Percentiles rank a stretch among this genome's conserved stretches.
phyloP scores from a whole-genome alignment of 2,797 vertebrate genomes.

The Syngnathus rostellatus region DNA sequence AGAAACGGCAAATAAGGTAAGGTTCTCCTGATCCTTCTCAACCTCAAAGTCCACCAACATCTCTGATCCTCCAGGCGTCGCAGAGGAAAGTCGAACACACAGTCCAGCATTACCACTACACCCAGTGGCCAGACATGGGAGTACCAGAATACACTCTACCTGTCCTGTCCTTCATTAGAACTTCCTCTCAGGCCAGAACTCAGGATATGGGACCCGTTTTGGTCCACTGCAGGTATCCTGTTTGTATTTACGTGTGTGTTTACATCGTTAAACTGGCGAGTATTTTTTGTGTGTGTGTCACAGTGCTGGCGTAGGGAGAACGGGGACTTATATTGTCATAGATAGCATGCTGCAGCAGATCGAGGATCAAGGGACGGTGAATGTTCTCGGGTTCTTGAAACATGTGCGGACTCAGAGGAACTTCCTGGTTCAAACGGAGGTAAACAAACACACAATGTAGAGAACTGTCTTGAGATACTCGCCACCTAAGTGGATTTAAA shows the following conservation, averaged over 20 bases:
- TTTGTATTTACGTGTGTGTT: neutral
- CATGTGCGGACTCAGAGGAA: conserved; percentile 95
- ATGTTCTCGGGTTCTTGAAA: conserved; percentile 90
- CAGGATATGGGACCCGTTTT: conserved; percentile 82
- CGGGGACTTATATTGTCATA: conserved; percentile 92
- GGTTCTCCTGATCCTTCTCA: neutral
- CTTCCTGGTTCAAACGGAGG: conserved; percentile 97
- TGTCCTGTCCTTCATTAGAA: conserved; percentile 85
- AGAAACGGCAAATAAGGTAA: conserved; percentile 81
- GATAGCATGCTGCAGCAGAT: conserved; percentile 97
- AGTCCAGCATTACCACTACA: conserved; percentile 91
- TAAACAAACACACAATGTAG: conserved; percentile 40
- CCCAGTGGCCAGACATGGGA: conserved; percentile 98
- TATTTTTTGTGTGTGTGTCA: conserved; percentile 16
- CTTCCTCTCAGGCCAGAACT: conserved; percentile 75
- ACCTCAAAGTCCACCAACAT: neutral
- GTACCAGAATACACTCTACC: conserved; percentile 90
- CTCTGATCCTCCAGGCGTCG: conserved; percentile 66
- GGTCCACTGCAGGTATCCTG: conserved; percentile 89
- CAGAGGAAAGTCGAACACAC: conserved; percentile 80
- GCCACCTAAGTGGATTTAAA: neutral
- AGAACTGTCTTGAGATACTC: too few species aligned
- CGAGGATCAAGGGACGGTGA: conserved; percentile 84
- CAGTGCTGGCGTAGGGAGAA: conserved; percentile 92
- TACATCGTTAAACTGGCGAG: neutral